Evolutionary conservation across 92 coral and sea anemone species (phyloP), one percentile per base, ranked within the genome.

Genomic region (Porites rus): DNA sequence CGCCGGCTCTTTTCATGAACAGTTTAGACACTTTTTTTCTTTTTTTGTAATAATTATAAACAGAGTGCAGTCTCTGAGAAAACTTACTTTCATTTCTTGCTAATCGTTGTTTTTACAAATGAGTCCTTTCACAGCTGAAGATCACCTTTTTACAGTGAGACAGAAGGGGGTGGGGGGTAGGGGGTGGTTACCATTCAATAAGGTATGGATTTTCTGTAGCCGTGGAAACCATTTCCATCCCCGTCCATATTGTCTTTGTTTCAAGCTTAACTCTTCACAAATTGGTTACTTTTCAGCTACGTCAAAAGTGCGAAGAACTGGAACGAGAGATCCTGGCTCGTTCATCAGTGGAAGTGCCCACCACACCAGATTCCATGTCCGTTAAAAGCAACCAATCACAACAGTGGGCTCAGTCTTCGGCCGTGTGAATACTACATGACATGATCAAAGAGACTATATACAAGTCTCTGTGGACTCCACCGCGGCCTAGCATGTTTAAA

Each of bases 251-350:
- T 14, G 16, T 8, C 61, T 56, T 56, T 10, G 11, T 56, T 56
- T 5, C 7, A 38, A 38, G 46, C 51, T 73, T 22, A 51, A 18
- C 51, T 65, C 19, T 43, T 24, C 56, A 11, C 12, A 20, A 8
- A 69, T 92, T 74, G 52, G 53, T 69, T 43, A 53, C n/a, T 46
- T 20, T 84, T 90, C 65, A 97, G 99, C 96, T 97, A 20, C 96
- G 98, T 66, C 94, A 92, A 64, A 97, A 97, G 86, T 97, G 99
- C 78, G 99, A 97, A 69, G 97, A 92, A 76, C 91, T 97, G 53
- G 98, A 97, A 84, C 94, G 86, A 71, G 99, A 97, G 83, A 95
- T 97, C 63, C 92, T 91, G 74, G 92, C 94, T 68, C 97, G 99
- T 18, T 92, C 96, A 87, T 82, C 93, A 9, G 96, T 92, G n/a